Evolutionary conservation across 2,113 vertebrate genomes (phyloP).

Genomic region (Donacobius atricapilla): DNA sequence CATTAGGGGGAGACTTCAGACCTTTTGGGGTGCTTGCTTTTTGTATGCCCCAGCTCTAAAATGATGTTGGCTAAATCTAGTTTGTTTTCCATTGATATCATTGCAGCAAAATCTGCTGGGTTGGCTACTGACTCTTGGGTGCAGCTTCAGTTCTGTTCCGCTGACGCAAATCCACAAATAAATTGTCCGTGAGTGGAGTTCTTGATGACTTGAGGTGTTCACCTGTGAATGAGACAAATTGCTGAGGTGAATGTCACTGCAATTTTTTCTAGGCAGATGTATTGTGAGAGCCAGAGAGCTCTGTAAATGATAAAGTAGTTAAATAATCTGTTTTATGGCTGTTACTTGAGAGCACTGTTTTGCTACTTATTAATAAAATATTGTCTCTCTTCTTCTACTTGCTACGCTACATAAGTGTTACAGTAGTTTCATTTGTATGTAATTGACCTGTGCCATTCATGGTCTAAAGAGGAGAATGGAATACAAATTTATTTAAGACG

Average conservation of each 20-base stretch:
- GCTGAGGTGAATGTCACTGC: neutral
- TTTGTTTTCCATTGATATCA: neutral
- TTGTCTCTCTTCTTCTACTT: neutral
- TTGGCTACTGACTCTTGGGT: neutral
- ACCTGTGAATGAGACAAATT: neutral
- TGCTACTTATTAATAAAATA: neutral
- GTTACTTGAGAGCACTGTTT: neutral
- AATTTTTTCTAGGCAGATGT: neutral
- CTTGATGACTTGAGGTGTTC: neutral
- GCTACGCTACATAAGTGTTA: neutral
- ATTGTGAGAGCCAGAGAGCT: neutral
- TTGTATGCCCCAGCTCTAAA: neutral
- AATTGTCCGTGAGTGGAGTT: neutral
- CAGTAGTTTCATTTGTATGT: neutral
- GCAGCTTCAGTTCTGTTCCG: neutral
- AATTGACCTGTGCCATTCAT: neutral
- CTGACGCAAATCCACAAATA: neutral
- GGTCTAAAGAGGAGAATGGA: neutral
- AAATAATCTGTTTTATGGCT: neutral
- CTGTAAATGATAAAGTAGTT: neutral
- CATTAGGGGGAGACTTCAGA: neutral
- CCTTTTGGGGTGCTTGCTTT: neutral
- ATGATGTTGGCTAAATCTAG: neutral
- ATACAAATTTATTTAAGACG: neutral
- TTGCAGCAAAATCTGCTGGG: neutral